These are phyloP conservation scores for Microctonus brassicae DNA, from an alignment of 2,888 invertebrate genomes.

Conservation along the genomic window DNA sequence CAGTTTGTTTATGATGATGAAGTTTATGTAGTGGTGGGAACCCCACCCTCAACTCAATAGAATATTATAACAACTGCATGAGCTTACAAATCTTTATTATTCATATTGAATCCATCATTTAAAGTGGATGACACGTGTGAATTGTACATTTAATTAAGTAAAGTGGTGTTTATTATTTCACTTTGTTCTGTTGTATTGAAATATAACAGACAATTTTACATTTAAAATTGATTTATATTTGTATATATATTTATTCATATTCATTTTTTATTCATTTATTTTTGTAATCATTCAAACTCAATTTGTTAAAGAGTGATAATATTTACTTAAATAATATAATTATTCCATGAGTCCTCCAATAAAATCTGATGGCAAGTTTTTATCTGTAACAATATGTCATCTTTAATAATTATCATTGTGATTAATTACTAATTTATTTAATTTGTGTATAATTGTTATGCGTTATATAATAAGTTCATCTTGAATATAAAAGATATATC, in stretches of 20 bases:
- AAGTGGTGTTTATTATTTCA: background rate
- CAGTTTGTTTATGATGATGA: background rate
- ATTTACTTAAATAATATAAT: slow-evolving; percentile 15
- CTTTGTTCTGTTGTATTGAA: background rate
- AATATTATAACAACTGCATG: slow-evolving; percentile 2
- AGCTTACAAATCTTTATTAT: background rate
- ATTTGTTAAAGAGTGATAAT: background rate
- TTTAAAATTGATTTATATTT: background rate
- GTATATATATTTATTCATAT: too few relatives aligned
- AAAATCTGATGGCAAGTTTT: slow-evolving; percentile 39
- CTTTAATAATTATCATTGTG: background rate
- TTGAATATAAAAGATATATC: too few relatives aligned
- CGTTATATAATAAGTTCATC: too few relatives aligned
- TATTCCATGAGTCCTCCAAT: slow-evolving; percentile 45
- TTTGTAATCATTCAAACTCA: background rate
- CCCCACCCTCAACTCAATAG: slow-evolving; percentile 4
- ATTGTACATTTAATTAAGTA: background rate
- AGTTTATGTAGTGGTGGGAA: background rate
- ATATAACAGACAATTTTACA: background rate
- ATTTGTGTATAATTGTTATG: too few relatives aligned
- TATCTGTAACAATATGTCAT: too few relatives aligned
- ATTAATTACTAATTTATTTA: too few relatives aligned
- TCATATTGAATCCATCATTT: slow-evolving; percentile 9
- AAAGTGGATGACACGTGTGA: background rate
- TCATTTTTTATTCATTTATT: too few relatives aligned